Percentiles rank a stretch among this genome's conserved stretches.
Conservation (phyloP, 2,113 vertebrate genomes). For the Daubentonia madagascariensis region DNA sequence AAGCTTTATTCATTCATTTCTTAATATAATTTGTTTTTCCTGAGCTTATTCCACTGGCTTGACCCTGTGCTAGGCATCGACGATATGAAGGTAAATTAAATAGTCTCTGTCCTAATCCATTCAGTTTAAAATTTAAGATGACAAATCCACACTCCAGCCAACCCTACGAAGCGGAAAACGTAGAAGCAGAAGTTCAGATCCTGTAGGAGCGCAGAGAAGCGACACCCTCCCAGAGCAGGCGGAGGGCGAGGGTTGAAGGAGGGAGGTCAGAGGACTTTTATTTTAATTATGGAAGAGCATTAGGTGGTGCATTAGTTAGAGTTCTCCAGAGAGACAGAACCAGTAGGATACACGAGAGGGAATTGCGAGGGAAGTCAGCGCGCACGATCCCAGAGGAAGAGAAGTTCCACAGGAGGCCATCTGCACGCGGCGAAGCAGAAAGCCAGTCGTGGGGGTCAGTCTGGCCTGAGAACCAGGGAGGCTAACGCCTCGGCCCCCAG, state of each 20-base stretch:
- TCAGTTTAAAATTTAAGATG: not conserved
- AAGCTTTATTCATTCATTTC: not conserved
- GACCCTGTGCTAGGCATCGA: not conserved
- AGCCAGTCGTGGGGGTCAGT: not conserved
- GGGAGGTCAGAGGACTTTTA: not conserved
- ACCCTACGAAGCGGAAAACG: not conserved
- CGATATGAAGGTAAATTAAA: not conserved
- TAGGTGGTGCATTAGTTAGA: not conserved
- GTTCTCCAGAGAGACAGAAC: not conserved
- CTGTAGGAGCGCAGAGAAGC: not conserved
- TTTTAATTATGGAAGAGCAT: not conserved
- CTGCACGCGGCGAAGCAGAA: not conserved
- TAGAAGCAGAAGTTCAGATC: not conserved
- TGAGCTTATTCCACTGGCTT: not conserved
- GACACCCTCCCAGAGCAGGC: not conserved
- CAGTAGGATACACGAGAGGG: not conserved
- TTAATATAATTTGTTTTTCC: not conserved
- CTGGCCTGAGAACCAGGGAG: not conserved
- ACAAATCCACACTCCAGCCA: not conserved
- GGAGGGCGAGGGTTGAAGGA: too few relatives aligned
- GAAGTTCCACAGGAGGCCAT: not conserved
- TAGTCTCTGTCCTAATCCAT: not conserved
- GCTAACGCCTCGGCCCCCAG: not conserved
- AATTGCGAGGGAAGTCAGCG: not conserved
- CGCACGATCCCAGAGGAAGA: not conserved